Conservation (phyloP, 2,113 vertebrate species). For the Falcunculus frontatus region DNA sequence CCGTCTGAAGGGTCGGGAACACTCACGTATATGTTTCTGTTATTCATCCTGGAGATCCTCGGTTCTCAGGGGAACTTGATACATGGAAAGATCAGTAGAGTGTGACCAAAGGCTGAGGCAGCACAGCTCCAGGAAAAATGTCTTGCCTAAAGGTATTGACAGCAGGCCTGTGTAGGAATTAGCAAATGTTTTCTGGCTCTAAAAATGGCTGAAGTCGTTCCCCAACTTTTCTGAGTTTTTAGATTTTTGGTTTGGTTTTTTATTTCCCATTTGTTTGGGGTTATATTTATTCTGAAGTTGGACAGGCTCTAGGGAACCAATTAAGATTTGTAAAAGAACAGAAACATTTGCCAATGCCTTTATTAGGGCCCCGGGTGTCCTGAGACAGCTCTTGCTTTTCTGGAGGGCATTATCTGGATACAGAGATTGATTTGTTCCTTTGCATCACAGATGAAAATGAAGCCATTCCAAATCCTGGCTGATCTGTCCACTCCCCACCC, state of each 20-base stretch:
- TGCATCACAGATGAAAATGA: not conserved
- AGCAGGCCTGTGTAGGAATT: not conserved
- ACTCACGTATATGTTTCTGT: not conserved
- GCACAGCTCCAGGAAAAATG: not conserved
- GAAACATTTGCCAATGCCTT: not conserved
- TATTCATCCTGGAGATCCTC: not conserved
- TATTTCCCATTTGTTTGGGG: accelerated
- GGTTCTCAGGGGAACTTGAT: not conserved
- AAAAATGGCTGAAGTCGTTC: not conserved
- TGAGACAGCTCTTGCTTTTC: not conserved
- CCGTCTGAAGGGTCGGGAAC: not conserved
- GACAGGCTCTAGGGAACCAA: not conserved
- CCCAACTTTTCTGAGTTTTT: not conserved
- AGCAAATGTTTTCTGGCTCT: not conserved
- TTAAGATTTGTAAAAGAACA: not conserved
- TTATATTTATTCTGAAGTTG: not conserved
- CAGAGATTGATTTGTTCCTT: not conserved
- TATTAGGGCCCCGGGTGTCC: accelerated
- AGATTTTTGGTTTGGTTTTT: not conserved
- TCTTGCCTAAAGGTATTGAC: not conserved
- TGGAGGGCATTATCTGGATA: not conserved
- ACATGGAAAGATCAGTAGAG: not conserved
- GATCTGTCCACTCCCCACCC: not conserved
- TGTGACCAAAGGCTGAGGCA: not conserved
- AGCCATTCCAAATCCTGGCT: not conserved